Conservation (phyloP, 2,797 vertebrate genomes). For the Huso huso region DNA sequence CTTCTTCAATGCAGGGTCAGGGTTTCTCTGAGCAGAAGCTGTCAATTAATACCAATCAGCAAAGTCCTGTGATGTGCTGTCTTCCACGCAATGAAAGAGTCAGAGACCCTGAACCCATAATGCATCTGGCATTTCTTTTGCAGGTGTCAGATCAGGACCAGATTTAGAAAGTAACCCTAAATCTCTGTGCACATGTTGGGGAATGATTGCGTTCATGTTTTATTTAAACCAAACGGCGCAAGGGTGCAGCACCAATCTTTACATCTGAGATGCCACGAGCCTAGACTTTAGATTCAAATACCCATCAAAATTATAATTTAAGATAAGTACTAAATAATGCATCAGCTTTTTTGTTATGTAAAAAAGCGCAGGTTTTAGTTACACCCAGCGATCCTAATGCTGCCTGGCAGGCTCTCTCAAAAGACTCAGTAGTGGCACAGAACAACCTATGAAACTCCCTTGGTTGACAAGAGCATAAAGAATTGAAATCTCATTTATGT, state of each 20-base stretch:
- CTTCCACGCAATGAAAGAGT: constrained; percentile 24
- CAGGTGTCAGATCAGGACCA: constrained; percentile 28
- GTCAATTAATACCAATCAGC: constrained; percentile 57
- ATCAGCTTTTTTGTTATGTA: constrained; percentile 55
- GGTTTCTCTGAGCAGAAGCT: constrained; percentile 23
- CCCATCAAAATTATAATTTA: constrained; percentile 49
- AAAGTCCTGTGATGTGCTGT: constrained; percentile 34
- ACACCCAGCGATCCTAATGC: constrained; percentile 56
- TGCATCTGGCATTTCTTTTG: constrained; percentile 18
- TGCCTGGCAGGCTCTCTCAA: constrained; percentile 60
- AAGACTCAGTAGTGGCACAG: constrained; percentile 51
- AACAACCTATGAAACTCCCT: constrained; percentile 33
- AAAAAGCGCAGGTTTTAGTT: constrained; percentile 55
- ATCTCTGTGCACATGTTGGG: constrained; percentile 10
- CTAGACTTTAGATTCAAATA: constrained; percentile 38
- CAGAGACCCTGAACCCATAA: constrained; percentile 39
- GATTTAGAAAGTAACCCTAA: constrained; percentile 17
- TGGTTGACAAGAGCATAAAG: constrained; percentile 75
- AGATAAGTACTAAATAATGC: constrained; percentile 64
- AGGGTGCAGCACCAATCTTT: constrained; percentile 18
- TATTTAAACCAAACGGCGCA: constrained; percentile 35
- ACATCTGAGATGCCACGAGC: constrained; percentile 28
- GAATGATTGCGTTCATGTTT: constrained; percentile 31
- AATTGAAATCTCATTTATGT: constrained; percentile 51
- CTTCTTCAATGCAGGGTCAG: constrained; percentile 5